Percentiles rank a stretch among this genome's conserved stretches.
These are phyloP conservation scores for Noturus placidus DNA, from an alignment of 2,113 vertebrate genomes.

Conservation along the genomic window DNA sequence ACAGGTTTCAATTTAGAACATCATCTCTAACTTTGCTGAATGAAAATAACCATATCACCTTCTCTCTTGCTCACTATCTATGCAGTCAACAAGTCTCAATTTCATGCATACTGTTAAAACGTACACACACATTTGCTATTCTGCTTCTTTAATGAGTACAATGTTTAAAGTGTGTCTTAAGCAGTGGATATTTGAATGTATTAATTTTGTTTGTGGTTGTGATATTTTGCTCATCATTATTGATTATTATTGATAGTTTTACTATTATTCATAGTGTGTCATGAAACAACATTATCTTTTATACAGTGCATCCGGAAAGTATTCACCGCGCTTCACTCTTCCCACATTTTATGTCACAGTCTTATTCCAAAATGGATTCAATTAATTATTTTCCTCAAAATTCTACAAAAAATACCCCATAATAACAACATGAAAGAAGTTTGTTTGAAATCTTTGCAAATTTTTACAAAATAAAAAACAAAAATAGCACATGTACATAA, in stretches of 20 bases:
- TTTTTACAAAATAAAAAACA: too few relatives aligned
- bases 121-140: background rate
- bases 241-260: background rate
- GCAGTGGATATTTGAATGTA: background rate
- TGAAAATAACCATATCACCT: constrained; percentile 12
- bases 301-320: too few relatives aligned
- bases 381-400: too few relatives aligned
- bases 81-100: background rate
- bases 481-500: too few relatives aligned
- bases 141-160: background rate
- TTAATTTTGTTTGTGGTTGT: background rate
- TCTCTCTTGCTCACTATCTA: background rate
- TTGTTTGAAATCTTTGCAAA: too few relatives aligned
- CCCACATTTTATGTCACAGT: too few relatives aligned
- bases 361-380: too few relatives aligned
- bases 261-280: background rate
- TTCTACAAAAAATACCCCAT: too few relatives aligned
- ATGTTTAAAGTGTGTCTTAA: background rate
- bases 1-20: constrained; percentile 37
- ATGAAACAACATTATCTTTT: background rate
- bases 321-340: too few relatives aligned
- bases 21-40: background rate
- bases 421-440: too few relatives aligned
- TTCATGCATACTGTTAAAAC: background rate
- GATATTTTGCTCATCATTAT: background rate